phyloP scores from a whole-genome alignment of 2,113 vertebrate genomes.

The Salvelinus sp. region DNA sequence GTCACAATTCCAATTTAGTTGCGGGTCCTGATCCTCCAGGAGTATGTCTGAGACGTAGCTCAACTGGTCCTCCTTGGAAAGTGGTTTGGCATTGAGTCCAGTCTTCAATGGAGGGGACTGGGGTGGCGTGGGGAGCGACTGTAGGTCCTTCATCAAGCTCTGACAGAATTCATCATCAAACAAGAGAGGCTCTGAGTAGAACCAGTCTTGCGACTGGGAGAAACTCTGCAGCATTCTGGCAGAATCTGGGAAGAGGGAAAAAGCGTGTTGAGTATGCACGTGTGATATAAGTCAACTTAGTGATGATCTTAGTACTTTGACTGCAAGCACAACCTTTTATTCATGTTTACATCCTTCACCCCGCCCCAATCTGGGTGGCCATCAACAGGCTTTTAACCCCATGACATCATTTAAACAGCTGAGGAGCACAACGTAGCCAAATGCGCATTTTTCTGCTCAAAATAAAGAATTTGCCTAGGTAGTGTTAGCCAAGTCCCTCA shows the following conservation, averaged over 20 bases:
- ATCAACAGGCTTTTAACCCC: neutral
- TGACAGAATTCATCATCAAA: slow-evolving; percentile 77
- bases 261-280: neutral
- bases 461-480: no score
- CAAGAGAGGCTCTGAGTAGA: slow-evolving; percentile 73
- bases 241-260: slow-evolving; percentile 42
- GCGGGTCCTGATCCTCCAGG: slow-evolving; percentile 73
- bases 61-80: slow-evolving; percentile 77
- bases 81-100: slow-evolving; percentile 44
- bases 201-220: slow-evolving; percentile 71
- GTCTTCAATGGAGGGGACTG: slow-evolving; percentile 72
- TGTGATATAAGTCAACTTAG: neutral
- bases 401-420: slow-evolving; percentile 50
- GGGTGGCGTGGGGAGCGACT: slow-evolving; percentile 71
- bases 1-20: slow-evolving; percentile 68
- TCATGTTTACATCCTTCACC: slow-evolving; percentile 48
- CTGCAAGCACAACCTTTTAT: slow-evolving; percentile 21
- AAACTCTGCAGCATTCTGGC: slow-evolving; percentile 72
- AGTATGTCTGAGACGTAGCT: slow-evolving; percentile 76
- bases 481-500: no score
- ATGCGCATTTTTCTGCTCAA: neutral
- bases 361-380: slow-evolving; percentile 22
- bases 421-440: slow-evolving; percentile 28
- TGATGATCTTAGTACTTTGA: neutral
- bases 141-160: slow-evolving; percentile 74